Evolutionary conservation across 2,888 invertebrate species (phyloP).

Genomic region (Andrena praecox): DNA sequence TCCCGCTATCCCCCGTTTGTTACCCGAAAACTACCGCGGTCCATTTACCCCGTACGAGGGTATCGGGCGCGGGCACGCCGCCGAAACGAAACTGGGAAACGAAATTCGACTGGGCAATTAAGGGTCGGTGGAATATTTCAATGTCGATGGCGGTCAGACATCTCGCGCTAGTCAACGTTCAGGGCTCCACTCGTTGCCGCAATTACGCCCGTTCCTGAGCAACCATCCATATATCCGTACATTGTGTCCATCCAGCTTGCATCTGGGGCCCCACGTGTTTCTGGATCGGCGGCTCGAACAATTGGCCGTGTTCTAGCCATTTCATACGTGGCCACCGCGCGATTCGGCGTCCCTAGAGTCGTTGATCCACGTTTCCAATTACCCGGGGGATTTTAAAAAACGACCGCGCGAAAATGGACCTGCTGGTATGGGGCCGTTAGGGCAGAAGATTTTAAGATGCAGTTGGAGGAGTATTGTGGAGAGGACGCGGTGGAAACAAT

Average conservation of each 20-base stretch:
- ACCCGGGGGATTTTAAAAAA: neutral
- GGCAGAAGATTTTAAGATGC: neutral
- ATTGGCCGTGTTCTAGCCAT: slow-evolving; percentile 50
- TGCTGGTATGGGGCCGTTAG: neutral
- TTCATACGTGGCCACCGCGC: slow-evolving; percentile 10
- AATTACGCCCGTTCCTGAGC: slow-evolving; percentile 75
- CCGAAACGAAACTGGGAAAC: slow-evolving; percentile 5
- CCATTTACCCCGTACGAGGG: neutral
- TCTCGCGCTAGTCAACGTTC: slow-evolving; percentile 39
- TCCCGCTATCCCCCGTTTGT: neutral
- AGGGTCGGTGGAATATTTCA: slow-evolving; percentile 34
- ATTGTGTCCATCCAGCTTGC: slow-evolving; percentile 73
- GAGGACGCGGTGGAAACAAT: neutral
- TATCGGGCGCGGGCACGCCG: neutral
- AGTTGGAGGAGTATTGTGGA: neutral
- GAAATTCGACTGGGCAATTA: slow-evolving; percentile 35
- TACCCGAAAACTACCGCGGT: slow-evolving; percentile 4
- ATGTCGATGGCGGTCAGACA: slow-evolving; percentile 29
- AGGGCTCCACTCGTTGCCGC: slow-evolving; percentile 54
- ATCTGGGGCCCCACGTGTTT: slow-evolving; percentile 68
- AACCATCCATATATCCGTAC: slow-evolving; percentile 79
- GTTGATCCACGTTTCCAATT: slow-evolving; percentile 29
- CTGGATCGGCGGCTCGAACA: slow-evolving; percentile 67
- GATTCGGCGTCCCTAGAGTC: neutral
- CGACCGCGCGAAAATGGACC: neutral